Percentiles rank a stretch among this genome's conserved stretches.
Conservation (phyloP, 2,888 invertebrate species). For the Hedychridium roseum region DNA sequence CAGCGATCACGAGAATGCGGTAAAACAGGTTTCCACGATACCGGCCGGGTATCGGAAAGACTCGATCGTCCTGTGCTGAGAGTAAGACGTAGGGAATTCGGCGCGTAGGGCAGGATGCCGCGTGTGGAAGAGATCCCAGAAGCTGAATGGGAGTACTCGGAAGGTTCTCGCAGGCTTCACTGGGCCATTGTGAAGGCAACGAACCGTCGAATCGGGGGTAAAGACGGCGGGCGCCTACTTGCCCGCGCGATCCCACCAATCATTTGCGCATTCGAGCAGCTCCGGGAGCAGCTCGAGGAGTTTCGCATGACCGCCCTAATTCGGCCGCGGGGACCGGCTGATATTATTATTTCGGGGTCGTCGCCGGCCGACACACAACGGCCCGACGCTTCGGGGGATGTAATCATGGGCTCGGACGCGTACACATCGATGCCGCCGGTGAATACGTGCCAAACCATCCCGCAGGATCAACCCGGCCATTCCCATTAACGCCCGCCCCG, state of each 20-base stretch:
- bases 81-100: too few relatives aligned
- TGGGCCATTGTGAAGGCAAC: slow-evolving; percentile 40
- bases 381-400: slow-evolving; percentile 44
- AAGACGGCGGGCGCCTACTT: slow-evolving; percentile 40
- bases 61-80: too few relatives aligned
- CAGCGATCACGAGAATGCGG: too few relatives aligned
- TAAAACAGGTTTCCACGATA: too few relatives aligned
- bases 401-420: slow-evolving; percentile 48
- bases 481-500: too few relatives aligned
- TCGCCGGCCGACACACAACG: slow-evolving; percentile 39
- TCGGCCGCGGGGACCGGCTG: slow-evolving; percentile 32
- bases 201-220: slow-evolving; percentile 36
- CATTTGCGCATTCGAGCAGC: slow-evolving; percentile 42
- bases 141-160: too few relatives aligned
- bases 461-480: too few relatives aligned
- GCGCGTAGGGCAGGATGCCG: too few relatives aligned
- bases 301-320: slow-evolving; percentile 39
- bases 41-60: too few relatives aligned
- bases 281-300: slow-evolving; percentile 16
- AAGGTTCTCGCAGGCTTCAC: slow-evolving; percentile 27
- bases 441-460: too few relatives aligned
- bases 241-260: slow-evolving; percentile 40
- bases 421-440: too few relatives aligned
- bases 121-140: too few relatives aligned
- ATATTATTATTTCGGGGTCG: slow-evolving; percentile 52